A percentile compares a stretch with the other conserved stretches of the same genome.
Evolutionary conservation across 2,113 vertebrate genomes (phyloP).

Genomic region (Chamaea fasciata): DNA sequence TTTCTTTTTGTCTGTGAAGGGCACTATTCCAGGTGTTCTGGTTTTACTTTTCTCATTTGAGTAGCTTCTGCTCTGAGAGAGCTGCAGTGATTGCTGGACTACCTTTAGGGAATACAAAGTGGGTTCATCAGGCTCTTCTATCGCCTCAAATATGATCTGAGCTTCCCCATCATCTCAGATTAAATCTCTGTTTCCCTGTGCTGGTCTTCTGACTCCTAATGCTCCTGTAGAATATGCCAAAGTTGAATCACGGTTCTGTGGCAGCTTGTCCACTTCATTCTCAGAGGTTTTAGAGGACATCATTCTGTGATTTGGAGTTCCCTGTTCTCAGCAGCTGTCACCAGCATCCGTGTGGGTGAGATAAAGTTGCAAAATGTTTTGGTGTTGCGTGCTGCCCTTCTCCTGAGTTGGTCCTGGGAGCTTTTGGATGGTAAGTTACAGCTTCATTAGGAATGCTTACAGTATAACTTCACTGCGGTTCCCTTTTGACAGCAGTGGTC

Average conservation of each 20-base stretch:
- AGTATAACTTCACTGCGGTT: neutral
- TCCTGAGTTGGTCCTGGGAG: neutral
- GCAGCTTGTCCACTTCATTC: neutral
- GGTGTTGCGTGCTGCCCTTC: neutral
- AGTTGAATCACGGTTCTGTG: neutral
- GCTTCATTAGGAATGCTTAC: neutral
- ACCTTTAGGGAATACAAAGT: neutral
- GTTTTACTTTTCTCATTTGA: neutral
- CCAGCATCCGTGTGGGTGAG: neutral
- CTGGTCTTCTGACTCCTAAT: neutral
- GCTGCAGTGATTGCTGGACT: neutral
- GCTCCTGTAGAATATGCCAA: neutral
- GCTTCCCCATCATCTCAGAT: neutral
- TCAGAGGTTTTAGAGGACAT: neutral
- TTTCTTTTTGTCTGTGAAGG: neutral
- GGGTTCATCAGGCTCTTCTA: neutral
- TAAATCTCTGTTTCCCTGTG: neutral
- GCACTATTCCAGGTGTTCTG: neutral
- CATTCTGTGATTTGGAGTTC: neutral
- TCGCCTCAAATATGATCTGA: neutral
- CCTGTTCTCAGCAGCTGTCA: neutral
- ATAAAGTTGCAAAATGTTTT: neutral
- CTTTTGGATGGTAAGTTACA: neutral
- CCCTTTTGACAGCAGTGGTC: neutral
- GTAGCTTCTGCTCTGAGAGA: neutral